These are phyloP conservation scores for Tragopan temminckii DNA, from an alignment of 2,797 vertebrate genomes.

Conservation along the genomic window DNA sequence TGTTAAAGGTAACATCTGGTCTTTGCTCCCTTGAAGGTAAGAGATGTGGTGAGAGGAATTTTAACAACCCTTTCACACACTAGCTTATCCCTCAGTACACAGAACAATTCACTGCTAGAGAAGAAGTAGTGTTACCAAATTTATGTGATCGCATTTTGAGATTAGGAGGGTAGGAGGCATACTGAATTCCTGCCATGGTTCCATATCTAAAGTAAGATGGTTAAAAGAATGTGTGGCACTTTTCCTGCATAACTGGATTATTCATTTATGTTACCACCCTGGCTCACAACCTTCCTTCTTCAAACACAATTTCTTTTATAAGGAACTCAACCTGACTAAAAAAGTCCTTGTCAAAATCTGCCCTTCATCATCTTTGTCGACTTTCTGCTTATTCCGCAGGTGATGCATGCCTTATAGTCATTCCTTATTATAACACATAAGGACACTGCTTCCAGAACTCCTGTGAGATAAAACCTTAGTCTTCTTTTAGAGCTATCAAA, in stretches of 20 bases:
- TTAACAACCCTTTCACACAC: not conserved
- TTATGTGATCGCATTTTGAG: not conserved
- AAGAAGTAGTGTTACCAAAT: not conserved
- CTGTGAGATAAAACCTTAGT: not conserved
- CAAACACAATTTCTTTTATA: constrained; percentile 32
- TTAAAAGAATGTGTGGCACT: not conserved
- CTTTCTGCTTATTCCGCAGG: constrained; percentile 15
- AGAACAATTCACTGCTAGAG: not conserved
- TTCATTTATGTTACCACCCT: constrained; percentile 12
- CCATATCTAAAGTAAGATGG: not conserved
- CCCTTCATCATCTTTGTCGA: constrained; percentile 18
- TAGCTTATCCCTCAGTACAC: not conserved
- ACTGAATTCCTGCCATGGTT: constrained; percentile 7
- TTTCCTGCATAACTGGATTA: constrained; percentile 18
- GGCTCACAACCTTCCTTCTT: constrained; percentile 34
- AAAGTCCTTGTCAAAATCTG: constrained; percentile 44
- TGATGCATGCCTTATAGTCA: not conserved
- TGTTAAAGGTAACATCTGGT: constrained; percentile 62
- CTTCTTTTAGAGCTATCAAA: constrained; percentile 31
- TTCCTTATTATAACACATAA: constrained; percentile 19
- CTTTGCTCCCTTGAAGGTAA: constrained; percentile 45
- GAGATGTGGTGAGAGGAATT: constrained; percentile 48
- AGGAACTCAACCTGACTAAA: constrained; percentile 6
- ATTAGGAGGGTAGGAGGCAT: constrained; percentile 1
- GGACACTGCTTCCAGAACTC: constrained; percentile 13